Conservation (phyloP, 2,888 invertebrate species). For the Seira ritae region DNA sequence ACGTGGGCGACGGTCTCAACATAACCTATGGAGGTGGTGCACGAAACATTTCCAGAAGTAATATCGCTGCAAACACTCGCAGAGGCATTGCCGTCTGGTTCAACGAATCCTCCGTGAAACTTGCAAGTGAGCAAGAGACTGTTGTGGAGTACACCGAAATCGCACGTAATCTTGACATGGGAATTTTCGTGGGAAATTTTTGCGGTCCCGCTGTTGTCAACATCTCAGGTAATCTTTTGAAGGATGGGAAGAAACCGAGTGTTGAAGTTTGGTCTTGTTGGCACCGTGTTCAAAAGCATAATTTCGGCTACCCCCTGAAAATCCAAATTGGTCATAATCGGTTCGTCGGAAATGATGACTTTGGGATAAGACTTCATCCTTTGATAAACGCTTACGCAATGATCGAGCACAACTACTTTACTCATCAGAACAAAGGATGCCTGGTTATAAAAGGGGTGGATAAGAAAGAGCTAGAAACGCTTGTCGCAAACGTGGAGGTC, state of each 20-base stretch:
- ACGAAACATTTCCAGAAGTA: slow-evolving; percentile 91
- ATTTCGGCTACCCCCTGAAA: slow-evolving; percentile 74
- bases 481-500: slow-evolving; percentile 84
- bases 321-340: slow-evolving; percentile 91
- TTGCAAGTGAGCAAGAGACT: slow-evolving; percentile 89
- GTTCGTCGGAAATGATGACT: slow-evolving; percentile 84
- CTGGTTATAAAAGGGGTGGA: slow-evolving; percentile 89
- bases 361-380: slow-evolving; percentile 87
- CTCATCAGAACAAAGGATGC: slow-evolving; percentile 87
- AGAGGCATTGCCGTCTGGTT: slow-evolving; percentile 93
- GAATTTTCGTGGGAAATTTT: slow-evolving; percentile 94
- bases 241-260: slow-evolving; percentile 86
- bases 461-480: slow-evolving; percentile 86
- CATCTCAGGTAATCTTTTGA: slow-evolving; percentile 93
- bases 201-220: slow-evolving; percentile 91
- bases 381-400: slow-evolving; percentile 86
- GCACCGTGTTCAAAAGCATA: slow-evolving; percentile 75
- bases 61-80: slow-evolving; percentile 90
- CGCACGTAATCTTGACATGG: slow-evolving; percentile 90
- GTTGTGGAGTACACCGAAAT: slow-evolving; percentile 91
- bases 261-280: slow-evolving; percentile 91
- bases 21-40: slow-evolving; percentile 96
- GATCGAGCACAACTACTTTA: slow-evolving; percentile 93
- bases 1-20: slow-evolving; percentile 96
- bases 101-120: slow-evolving; percentile 90